phyloP scores from a whole-genome alignment of 2,113 vertebrate species.

The Martes martes region DNA sequence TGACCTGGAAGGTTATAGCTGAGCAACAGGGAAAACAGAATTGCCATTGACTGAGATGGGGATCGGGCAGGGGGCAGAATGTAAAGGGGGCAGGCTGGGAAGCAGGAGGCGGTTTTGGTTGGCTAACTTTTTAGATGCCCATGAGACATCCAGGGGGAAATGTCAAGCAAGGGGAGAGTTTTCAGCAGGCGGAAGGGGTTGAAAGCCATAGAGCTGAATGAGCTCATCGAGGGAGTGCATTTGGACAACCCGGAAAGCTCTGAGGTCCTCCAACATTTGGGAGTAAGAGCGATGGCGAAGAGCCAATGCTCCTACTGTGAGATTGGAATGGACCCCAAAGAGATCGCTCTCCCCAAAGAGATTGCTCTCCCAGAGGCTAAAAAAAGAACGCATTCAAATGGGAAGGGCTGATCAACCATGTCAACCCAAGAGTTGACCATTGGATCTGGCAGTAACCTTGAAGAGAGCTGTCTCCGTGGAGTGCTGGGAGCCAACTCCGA shows the following conservation, averaged over 20 bases:
- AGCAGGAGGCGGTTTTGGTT: not conserved
- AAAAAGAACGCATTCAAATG: not conserved
- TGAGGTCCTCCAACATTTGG: not conserved
- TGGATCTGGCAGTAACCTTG: not conserved
- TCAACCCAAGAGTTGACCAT: not conserved
- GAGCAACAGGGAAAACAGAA: not conserved
- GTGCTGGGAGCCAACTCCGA: not conserved
- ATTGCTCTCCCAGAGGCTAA: not conserved
- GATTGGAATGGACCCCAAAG: not conserved
- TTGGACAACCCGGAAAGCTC: not conserved
- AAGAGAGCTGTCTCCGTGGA: not conserved
- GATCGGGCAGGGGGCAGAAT: not conserved
- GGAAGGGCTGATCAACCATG: too few relatives aligned
- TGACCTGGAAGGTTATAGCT: not conserved
- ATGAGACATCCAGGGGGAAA: not conserved
- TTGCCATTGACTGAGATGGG: not conserved
- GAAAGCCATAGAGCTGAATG: not conserved
- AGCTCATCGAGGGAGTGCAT: not conserved
- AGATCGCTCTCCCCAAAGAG: not conserved
- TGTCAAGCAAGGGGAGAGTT: not conserved
- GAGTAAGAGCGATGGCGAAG: not conserved
- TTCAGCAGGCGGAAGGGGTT: not conserved
- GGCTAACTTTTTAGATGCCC: not conserved
- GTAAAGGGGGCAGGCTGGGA: not conserved
- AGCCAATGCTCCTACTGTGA: accelerated